Evolutionary conservation across 2,888 invertebrate species (phyloP), one percentile per base, ranked within the genome.

Genomic region (Brachyptera risi): DNA sequence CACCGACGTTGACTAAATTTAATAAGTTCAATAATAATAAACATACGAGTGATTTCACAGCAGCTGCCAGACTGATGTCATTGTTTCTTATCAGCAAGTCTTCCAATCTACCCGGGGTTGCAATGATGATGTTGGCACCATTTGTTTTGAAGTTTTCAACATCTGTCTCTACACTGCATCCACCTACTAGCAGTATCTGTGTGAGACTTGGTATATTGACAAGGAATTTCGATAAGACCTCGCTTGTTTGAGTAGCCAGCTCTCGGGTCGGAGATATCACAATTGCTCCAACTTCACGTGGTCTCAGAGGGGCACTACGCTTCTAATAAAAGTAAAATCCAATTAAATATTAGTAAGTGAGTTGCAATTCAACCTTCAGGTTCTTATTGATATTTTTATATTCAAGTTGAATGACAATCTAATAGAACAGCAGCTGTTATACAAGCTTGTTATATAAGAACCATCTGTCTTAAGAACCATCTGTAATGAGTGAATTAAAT

Each of bases 251-350:
- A 23, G 84, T 79, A 0, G 98, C 97, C 35, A 99, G 76, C 76
- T 99, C 99, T 70, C 98, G 81, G 0, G 98, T 98, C 0, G 99
- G 99, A 0, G 96, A 95, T 68, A 99, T 85, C 56, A 99, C 85
- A 13, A 99, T 79, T 0, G 90, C 92, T 37, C 93, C 95, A 59
- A 97, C 82, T 76, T 90, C 90, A 68, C 85, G 83, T 66, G 83
- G 81, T 62, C 83, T 83, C 79, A 90, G 83, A 1, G 83, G 79
- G 19, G 81, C 79, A 49, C 83, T 81, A 37, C 80, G 78, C 68
- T 80, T 80, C 68, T 85, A 78, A 59, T 81, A 78, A 65, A 47
- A 3, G 11, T 5, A 17, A 21, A 44, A 5, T 15, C 3, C 4
- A 15, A 9, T 40, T 40, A 40, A n/a, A 15, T n/a, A 31, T 5